Conservation (phyloP, 64 coral and sea anemone genomes). For the Dendrophyllia cribrosa region DNA sequence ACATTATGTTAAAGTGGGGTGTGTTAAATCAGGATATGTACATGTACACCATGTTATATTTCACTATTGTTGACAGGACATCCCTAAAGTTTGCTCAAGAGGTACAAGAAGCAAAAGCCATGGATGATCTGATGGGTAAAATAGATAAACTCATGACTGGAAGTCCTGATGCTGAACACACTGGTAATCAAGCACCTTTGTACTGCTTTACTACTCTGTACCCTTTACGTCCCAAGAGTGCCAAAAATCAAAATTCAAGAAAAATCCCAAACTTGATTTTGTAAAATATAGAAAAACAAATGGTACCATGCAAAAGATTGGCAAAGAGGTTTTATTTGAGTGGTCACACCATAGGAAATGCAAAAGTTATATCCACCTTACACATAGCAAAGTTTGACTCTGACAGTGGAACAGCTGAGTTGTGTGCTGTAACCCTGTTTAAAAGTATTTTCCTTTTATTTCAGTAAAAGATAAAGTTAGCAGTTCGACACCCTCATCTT, state of each 20-base stretch:
- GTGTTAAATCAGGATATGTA: no score
- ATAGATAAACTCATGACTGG: constrained; percentile 69
- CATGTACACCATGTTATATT: no score
- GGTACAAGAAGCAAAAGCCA: constrained; percentile 75
- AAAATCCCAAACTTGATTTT: no score
- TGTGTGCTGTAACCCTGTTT: not conserved
- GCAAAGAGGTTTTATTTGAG: not conserved
- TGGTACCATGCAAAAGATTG: not conserved
- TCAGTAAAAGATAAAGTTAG: constrained; percentile 9
- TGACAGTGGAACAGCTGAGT: not conserved
- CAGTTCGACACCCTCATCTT: not conserved
- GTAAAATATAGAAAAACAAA: not conserved
- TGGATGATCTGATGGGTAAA: constrained; percentile 77
- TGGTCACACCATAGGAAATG: not conserved
- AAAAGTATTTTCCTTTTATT: not conserved
- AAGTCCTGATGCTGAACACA: not conserved
- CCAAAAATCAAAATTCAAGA: not conserved
- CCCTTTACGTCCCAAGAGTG: not conserved
- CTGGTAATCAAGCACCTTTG: not conserved
- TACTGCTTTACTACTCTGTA: not conserved
- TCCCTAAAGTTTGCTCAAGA: constrained; percentile 78
- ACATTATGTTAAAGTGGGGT: no score
- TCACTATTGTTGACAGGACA: constrained; percentile 32
- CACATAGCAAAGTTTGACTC: no score
- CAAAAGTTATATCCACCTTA: no score